Base-by-base conservation (phyloP, 2,113 vertebrate species). In the Suricata suricatta region DNA sequence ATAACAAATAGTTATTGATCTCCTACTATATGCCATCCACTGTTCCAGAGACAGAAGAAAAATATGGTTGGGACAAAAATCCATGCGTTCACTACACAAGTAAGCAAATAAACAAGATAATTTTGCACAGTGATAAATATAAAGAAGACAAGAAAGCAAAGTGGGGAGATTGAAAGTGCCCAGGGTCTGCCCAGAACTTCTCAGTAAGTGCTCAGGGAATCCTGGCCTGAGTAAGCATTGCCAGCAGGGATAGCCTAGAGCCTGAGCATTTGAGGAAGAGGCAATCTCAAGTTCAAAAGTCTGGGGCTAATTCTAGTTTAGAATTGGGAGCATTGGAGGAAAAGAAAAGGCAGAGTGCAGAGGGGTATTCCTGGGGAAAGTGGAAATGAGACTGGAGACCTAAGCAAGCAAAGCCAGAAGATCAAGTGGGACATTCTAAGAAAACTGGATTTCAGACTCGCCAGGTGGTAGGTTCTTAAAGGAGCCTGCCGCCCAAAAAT, bases 1-100 rank as follows among this genome's bases (percentile, higher is more conserved):
- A 63, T 72, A 96, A 72, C 66, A 83, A 93, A 77, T 69, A 88
- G 33, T 86, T 90, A 71, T 54, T 83, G 76, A 10, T 90, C 52
- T 63, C 33, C 89, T 93, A 35, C 64, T 80, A 29, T 64, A 19
- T 83, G 60, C 11, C 29, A 21, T 31, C 8, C 1, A 12, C 35
- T 93, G 9, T 74, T 87, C n/a, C 69, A 41, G 63, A 33, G 69
- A 88, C 10, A 80, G 15, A 90, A 90, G 50, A 90, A 66, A 79
- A 96, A 80, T 35, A 16, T 9, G 11, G n/a, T 38, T 54, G n/a
- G 89, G 33, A 83, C 27, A 92, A 96, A 90, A 91, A 52, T n/a
- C 8, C 50, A 68, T 86, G 3, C 35, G 94, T 92, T 85, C 31
- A 81, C 54, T 86, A 86, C 11, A 52, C 38, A 83, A 85, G 27